Evolutionary conservation across 2,888 invertebrate genomes (phyloP).

Genomic region (Mesoligia furuncula): DNA sequence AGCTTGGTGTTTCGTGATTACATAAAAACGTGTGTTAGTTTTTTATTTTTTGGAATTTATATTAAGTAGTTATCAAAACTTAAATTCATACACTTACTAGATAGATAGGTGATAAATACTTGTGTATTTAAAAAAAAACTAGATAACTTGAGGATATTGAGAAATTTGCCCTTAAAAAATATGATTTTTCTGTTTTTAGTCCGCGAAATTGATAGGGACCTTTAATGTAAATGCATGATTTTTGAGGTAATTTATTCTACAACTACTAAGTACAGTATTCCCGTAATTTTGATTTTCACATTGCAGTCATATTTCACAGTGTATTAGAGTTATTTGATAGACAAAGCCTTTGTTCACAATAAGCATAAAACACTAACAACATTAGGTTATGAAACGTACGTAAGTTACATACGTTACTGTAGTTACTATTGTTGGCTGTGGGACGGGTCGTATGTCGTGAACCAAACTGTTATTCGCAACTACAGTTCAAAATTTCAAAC

Average conservation of each 20-base stretch:
- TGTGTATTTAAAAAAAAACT: too few relatives aligned
- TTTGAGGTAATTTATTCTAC: neutral
- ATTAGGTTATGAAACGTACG: slow-evolving; percentile 14
- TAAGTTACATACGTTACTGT: neutral
- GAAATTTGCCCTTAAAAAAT: too few relatives aligned
- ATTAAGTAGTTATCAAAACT: too few relatives aligned
- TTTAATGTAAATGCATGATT: neutral
- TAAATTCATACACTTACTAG: too few relatives aligned
- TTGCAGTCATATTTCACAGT: neutral
- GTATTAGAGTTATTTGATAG: neutral
- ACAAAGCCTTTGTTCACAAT: slow-evolving; percentile 9
- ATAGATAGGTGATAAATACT: too few relatives aligned
- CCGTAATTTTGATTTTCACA: neutral
- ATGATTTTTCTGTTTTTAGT: too few relatives aligned
- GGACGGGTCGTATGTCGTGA: slow-evolving; percentile 21
- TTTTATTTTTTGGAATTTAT: too few relatives aligned
- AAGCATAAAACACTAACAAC: slow-evolving; percentile 22
- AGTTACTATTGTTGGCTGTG: slow-evolving; percentile 3
- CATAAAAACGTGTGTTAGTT: too few relatives aligned
- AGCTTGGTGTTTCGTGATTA: too few relatives aligned
- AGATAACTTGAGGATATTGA: too few relatives aligned
- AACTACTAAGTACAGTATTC: too few relatives aligned
- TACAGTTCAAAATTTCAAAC: slow-evolving; percentile 35
- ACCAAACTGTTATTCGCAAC: slow-evolving; percentile 35
- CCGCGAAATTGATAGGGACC: too few relatives aligned